A percentile compares a stretch with the other conserved stretches of the same genome.
Conservation (phyloP, 2,797 vertebrate genomes). For the Epinephelus coioides region DNA sequence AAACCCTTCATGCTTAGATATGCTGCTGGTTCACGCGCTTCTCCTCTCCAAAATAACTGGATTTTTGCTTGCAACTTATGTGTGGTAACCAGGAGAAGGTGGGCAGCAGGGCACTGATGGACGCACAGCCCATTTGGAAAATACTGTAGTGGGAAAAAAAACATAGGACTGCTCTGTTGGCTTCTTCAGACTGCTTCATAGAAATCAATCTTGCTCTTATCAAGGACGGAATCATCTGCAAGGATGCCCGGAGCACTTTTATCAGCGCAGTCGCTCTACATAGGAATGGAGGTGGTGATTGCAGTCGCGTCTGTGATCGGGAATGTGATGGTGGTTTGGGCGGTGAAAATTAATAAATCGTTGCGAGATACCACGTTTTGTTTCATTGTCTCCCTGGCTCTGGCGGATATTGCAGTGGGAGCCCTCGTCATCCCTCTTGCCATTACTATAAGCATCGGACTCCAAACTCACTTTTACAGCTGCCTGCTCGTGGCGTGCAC, state of each 20-base stretch:
- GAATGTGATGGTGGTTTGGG: conserved; percentile 99
- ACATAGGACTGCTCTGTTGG: conserved; percentile 6
- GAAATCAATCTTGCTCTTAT: conserved; percentile 13
- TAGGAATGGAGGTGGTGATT: conserved; percentile 94
- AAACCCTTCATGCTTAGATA: conserved; percentile 14
- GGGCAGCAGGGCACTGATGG: conserved; percentile 24
- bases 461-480: conserved; percentile 94
- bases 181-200: conserved; percentile 14
- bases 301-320: conserved; percentile 94
- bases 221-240: conserved; percentile 35
- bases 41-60: not conserved
- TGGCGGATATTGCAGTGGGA: conserved; percentile 97
- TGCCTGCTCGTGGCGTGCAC: conserved; percentile 96
- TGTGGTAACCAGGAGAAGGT: not conserved
- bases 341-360: conserved; percentile 95
- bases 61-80: conserved; percentile 34
- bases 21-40: not conserved
- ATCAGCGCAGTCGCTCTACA: conserved; percentile 90
- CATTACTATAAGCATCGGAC: conserved; percentile 95
- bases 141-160: conserved; percentile 6
- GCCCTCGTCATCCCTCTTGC: conserved; percentile 96
- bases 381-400: conserved; percentile 96
- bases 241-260: conserved; percentile 87
- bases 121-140: conserved; percentile 49
- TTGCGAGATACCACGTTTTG: conserved; percentile 96